A percentile compares a stretch with the other conserved stretches of the same genome.
phyloP scores from a whole-genome alignment of 2,113 vertebrate genomes.

The Istiophorus platypterus region DNA sequence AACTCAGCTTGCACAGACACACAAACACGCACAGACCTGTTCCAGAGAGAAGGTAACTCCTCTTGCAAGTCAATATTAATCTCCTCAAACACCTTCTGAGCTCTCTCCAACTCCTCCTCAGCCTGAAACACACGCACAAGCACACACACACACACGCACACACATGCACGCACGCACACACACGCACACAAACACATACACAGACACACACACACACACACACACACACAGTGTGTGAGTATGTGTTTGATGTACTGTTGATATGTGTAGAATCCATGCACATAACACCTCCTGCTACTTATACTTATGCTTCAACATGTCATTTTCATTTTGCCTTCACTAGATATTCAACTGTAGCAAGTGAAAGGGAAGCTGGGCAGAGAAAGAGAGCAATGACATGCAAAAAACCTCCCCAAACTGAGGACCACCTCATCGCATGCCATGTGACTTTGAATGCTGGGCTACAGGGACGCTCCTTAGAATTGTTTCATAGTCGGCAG shows the following conservation, averaged over 20 bases:
- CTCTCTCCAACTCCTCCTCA: constrained; percentile 96
- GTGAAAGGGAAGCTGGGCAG: neutral
- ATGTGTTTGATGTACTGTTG: neutral
- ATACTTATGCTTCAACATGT: neutral
- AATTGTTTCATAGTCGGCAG: neutral
- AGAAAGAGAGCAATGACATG: neutral
- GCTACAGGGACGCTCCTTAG: neutral
- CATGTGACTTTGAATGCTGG: neutral
- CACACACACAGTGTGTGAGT: constrained; percentile 8
- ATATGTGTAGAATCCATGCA: neutral
- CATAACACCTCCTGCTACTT: neutral
- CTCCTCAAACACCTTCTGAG: constrained; percentile 99
- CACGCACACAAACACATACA: constrained; percentile 42
- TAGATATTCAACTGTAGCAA: neutral
- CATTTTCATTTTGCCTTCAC: constrained; percentile 2
- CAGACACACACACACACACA: constrained; percentile 29
- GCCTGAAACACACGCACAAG: constrained; percentile 84
- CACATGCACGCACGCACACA: constrained; percentile 28
- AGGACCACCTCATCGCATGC: neutral
- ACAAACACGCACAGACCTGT: constrained; percentile 83
- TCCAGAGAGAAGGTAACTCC: constrained; percentile 97
- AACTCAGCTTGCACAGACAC: neutral
- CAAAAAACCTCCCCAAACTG: neutral
- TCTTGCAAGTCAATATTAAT: constrained; percentile 98
- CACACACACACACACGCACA: constrained; percentile 31